phyloP scores from a whole-genome alignment of 64 coral and sea anemone species.

The Porites australiensis region DNA sequence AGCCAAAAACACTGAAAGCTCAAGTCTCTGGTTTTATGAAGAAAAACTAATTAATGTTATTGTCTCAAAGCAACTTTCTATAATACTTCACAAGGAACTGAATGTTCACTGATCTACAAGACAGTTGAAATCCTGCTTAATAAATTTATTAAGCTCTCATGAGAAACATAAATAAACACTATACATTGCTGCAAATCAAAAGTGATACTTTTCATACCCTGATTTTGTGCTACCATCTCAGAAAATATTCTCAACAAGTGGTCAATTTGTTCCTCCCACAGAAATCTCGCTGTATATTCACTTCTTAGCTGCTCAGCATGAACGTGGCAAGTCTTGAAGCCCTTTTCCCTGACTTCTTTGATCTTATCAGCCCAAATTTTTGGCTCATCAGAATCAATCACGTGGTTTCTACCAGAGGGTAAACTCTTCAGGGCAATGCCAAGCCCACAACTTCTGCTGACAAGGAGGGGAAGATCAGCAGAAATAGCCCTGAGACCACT shows the following conservation, averaged over 20 bases:
- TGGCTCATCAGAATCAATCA: conserved; percentile 31
- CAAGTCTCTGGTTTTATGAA: no score
- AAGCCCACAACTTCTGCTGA: conserved; percentile 39
- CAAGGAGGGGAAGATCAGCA: conserved; percentile 9
- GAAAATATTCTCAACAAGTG: neutral
- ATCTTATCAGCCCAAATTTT: conserved; percentile 17
- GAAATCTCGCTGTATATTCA: neutral
- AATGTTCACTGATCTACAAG: no score
- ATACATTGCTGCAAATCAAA: neutral
- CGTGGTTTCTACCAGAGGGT: neutral
- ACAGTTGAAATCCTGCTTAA: no score
- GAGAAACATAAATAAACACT: no score
- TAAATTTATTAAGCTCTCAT: no score
- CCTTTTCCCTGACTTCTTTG: conserved; percentile 1
- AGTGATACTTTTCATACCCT: neutral
- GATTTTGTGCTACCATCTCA: neutral
- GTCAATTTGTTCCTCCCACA: neutral
- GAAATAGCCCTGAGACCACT: conserved; percentile 42
- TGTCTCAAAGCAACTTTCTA: no score
- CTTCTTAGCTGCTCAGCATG: neutral
- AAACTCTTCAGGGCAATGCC: conserved; percentile 13
- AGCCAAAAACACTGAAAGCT: no score
- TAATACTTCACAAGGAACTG: no score
- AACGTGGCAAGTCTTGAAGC: neutral
- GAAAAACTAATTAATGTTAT: no score